A percentile compares a stretch with the other conserved stretches of the same genome.
Conservation (phyloP, 2,113 vertebrate species). For the Raja brachyura region DNA sequence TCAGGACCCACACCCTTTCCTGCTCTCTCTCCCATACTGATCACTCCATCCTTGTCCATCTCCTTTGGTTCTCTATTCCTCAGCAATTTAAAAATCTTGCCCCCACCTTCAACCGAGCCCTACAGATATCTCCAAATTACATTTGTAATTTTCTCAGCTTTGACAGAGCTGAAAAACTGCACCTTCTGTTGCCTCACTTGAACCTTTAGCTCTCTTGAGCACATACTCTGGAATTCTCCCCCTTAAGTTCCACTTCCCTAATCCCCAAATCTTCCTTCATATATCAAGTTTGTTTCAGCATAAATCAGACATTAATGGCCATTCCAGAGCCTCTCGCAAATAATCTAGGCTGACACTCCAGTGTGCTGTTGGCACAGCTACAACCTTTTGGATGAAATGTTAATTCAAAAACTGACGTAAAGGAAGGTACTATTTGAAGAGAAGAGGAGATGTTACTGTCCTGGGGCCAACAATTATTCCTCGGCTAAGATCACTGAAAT, state of each 20-base stretch:
- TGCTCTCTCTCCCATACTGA: background rate
- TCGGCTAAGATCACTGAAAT: background rate
- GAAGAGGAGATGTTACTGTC: too few relatives aligned
- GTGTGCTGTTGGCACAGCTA: background rate
- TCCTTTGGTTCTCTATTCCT: background rate
- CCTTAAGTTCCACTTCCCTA: background rate
- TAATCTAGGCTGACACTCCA: background rate
- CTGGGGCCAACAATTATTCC: background rate
- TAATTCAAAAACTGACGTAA: background rate
- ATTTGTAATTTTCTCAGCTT: background rate
- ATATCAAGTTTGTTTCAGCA: background rate
- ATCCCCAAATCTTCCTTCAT: background rate
- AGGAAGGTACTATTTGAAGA: too few relatives aligned
- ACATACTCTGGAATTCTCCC: background rate
- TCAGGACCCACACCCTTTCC: background rate
- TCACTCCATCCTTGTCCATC: too few relatives aligned
- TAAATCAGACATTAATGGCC: too few relatives aligned
- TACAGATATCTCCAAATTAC: background rate
- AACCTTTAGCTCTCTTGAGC: background rate
- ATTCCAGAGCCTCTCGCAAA: background rate
- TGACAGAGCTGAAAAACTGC: background rate
- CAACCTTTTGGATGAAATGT: background rate
- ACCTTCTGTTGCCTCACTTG: background rate
- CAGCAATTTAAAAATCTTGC: background rate
- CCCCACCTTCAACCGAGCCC: background rate